Evolutionary conservation across 2,797 vertebrate genomes (phyloP), one percentile per base, ranked within the genome.

Genomic region (Characodon lateralis): DNA sequence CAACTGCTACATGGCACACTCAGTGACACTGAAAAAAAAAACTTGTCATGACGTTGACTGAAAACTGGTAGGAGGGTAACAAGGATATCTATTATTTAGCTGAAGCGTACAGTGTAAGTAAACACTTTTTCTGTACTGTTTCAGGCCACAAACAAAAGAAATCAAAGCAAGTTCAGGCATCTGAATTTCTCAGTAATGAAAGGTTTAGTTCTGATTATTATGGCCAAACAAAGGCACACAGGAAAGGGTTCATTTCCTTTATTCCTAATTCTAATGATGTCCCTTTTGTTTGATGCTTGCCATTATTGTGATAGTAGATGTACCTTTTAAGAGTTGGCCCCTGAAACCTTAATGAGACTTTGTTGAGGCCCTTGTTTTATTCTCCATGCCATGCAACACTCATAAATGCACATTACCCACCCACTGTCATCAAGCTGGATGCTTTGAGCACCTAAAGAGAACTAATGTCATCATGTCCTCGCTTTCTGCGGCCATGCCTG

Each of bases 341-440:
- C 46, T 80, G 76, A 83, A 85, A 80, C 71, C 75, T 65, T 83
- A 86, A 86, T 69, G 70, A 78, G 58, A 35, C 59, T 20, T 48
- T 20, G n/a, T 46, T 43, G 58, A 72, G 78, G 41, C 63, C 51
- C 48, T 81, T 69, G 41, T 69, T 81, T 84, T 58, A 71, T 74
- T 71, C 71, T 77, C 72, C 69, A 35, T 73, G 78, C 71, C 77
- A 68, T 77, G 81, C 76, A 76, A 59, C 73, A 70, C 81, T 85
- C 78, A 86, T 71, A 70, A 81, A 80, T 68, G 68, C 74, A 73
- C 71, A 87, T 82, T 74, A 80, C 28, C 77, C 80, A 79, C 83
- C 78, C 77, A 77, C 85, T 76, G 83, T 77, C 83, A 75, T 18
- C 13, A 77, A 85, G 83, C 78, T 71, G 68, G 81, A 83, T 28